Conservation (phyloP, 2,888 invertebrate species). For the Lochmaea capreae region DNA sequence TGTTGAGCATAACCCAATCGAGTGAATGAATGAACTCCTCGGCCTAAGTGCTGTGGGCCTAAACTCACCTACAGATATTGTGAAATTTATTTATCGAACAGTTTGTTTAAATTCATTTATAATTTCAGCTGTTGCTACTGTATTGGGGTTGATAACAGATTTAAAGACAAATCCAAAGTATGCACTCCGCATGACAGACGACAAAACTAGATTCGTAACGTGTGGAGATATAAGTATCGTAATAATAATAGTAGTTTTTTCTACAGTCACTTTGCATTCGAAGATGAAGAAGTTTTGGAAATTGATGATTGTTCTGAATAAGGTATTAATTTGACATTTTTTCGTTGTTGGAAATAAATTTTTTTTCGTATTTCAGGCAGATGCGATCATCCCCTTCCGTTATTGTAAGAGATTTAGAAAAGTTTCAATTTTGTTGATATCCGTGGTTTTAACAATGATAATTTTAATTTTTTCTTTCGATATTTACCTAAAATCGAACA, state of each 20-base stretch:
- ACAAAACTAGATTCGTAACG: conserved; percentile 49
- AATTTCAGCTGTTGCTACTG: conserved; percentile 45
- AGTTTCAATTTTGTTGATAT: conserved; percentile 42
- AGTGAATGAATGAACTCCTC: too few species aligned
- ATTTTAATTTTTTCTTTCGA: conserved; percentile 43
- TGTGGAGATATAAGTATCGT: conserved; percentile 48
- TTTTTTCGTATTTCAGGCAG: conserved; percentile 43
- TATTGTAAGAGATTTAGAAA: conserved; percentile 37
- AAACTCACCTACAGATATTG: too few species aligned
- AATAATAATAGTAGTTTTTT: conserved; percentile 48
- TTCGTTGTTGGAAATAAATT: background rate
- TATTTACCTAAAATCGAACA: conserved; percentile 28
- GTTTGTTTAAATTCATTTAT: background rate
- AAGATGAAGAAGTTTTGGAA: conserved; percentile 49
- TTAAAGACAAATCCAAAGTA: conserved; percentile 48
- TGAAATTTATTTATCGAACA: too few species aligned
- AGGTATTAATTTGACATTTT: conserved; percentile 20
- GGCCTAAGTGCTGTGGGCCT: too few species aligned
- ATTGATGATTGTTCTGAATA: conserved; percentile 44
- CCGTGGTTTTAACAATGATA: conserved; percentile 24
- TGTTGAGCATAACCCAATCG: too few species aligned
- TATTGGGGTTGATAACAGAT: conserved; percentile 48
- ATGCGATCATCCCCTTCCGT: conserved; percentile 44
- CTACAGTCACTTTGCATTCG: conserved; percentile 46
- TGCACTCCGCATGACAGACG: conserved; percentile 49